A percentile compares a stretch with the other conserved stretches of the same genome.
Conservation (phyloP, 1,140 invertebrate genomes). For the Lasaia peninsularis region DNA sequence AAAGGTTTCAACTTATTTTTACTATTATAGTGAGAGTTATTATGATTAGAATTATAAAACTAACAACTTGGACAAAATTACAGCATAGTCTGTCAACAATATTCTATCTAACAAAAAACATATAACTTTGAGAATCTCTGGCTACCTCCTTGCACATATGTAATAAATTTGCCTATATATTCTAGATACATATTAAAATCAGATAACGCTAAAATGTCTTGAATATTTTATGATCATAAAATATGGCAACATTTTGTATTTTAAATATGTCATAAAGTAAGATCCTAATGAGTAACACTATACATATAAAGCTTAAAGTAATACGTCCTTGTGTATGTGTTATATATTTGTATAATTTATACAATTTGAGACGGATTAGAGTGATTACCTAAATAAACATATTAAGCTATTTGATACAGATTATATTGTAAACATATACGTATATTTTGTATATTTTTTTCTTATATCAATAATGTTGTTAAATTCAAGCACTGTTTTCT, state of each 20-base stretch:
- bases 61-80: too few relatives aligned
- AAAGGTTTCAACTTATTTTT: too few relatives aligned
- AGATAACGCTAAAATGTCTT: background rate
- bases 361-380: background rate
- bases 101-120: too few relatives aligned
- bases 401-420: background rate
- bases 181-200: slow-evolving; percentile 4
- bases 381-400: background rate
- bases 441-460: too few relatives aligned
- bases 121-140: too few relatives aligned
- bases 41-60: too few relatives aligned
- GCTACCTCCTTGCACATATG: background rate
- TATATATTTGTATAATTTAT: background rate
- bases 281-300: background rate
- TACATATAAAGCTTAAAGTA: background rate
- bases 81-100: too few relatives aligned
- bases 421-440: background rate
- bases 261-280: background rate
- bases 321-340: background rate
- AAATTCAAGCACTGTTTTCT: too few relatives aligned
- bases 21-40: too few relatives aligned
- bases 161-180: background rate
- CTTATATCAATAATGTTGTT: too few relatives aligned
- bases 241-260: background rate
- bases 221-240: background rate